Evolutionary conservation across 2,888 invertebrate species (phyloP).

Genomic region (Linnaemya vulpina): DNA sequence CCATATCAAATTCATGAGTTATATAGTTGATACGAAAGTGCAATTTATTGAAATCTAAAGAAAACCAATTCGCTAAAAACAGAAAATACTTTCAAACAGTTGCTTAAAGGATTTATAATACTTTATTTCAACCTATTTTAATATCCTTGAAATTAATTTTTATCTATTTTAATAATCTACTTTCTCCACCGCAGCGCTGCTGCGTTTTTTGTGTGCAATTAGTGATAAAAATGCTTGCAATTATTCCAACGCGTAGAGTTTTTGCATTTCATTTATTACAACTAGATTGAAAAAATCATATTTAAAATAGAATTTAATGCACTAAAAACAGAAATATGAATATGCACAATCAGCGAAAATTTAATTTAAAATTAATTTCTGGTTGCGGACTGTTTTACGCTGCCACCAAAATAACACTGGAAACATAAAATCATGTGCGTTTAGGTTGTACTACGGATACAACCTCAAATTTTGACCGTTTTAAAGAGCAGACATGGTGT

Average conservation of each 20-base stretch:
- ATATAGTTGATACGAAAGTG: too few species aligned
- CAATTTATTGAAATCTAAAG: too few species aligned
- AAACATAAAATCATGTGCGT: conserved; percentile 44
- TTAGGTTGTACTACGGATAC: conserved; percentile 55
- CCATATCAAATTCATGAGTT: too few species aligned
- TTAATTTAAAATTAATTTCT: conserved; percentile 67
- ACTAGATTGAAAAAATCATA: conserved; percentile 19
- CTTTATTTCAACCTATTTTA: too few species aligned
- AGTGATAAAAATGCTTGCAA: conserved; percentile 6
- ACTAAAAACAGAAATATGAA: conserved; percentile 33
- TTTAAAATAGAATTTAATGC: conserved; percentile 53
- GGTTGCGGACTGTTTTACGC: conserved; percentile 28
- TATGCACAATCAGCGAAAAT: conserved; percentile 60
- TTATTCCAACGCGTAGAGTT: conserved; percentile 10
- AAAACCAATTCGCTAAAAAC: too few species aligned
- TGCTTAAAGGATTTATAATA: too few species aligned
- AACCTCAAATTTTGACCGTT: conserved; percentile 65
- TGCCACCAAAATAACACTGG: background rate
- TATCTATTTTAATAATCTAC: background rate
- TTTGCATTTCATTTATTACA: conserved; percentile 15
- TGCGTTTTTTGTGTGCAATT: background rate
- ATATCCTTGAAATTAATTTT: too few species aligned
- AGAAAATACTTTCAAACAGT: too few species aligned
- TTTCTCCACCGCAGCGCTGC: background rate
- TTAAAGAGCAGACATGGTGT: conserved; percentile 67